Base-by-base conservation (phyloP, 1,140 invertebrate genomes). In the Chironomus striatipennis region DNA sequence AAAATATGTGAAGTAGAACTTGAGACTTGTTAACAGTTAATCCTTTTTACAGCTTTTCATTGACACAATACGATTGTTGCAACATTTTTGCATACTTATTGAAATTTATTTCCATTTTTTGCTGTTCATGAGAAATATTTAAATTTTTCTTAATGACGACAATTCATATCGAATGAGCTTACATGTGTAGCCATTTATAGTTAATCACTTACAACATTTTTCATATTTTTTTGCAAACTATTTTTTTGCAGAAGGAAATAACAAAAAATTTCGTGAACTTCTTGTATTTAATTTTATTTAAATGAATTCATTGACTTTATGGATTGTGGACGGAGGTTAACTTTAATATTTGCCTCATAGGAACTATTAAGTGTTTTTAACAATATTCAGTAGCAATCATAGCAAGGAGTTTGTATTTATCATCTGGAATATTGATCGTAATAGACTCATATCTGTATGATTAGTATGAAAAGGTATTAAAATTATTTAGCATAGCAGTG, bases 11-110 rank as follows among this genome's bases (percentile, higher is more conserved):
- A 70, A 70, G 47, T 57, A 57, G 9, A n/a, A 57, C 9, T 57
- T 57, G 47, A n/a, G 47, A 57, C 47, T 70, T 70, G 18, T 70
- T 70, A 70, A 70, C 65, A 70, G 65, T 70, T 70, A 70, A 70
- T 70, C 65, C 65, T 70, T 70, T 70, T 70, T 70, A 3, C 20
- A 18, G n/a, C 7, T 20, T 15, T 47, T 57, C 47, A 47, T 57
- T 57, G 4, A 57, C 15, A n/a, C 5, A 34, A n/a, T n/a, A 57
- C 12, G 12, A n/a, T 20, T 57, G 47, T 70, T 70, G 65, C 65
- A 70, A 70, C 65, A 70, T 70, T 70, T 21, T 70, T 70, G 65
- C 65, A 70, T 70, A 18, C 10, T 7, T 70, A 18, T 70, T 34
- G 24, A 34, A n/a, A 34, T 34, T 34, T 34, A 34, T 34, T 34